A percentile compares a stretch with the other conserved stretches of the same genome.
Conservation (phyloP, 2,113 vertebrate species). For the Conger conger region DNA sequence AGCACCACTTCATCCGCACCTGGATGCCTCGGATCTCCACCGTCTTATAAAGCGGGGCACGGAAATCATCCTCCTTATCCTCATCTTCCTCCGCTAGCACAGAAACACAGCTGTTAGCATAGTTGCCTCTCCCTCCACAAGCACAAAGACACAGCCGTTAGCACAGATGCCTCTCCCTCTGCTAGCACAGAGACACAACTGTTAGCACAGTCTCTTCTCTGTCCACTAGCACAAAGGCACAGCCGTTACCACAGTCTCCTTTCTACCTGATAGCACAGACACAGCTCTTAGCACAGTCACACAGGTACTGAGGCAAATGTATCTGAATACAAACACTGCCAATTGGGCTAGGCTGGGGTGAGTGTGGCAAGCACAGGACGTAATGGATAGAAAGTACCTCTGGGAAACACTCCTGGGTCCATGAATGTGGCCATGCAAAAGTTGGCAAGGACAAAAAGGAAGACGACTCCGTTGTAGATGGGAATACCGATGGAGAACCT, state of each 20-base stretch:
- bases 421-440: slow-evolving; percentile 99
- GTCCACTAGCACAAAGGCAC: slow-evolving; percentile 6
- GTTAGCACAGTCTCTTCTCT: not conserved
- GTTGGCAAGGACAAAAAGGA: slow-evolving; percentile 95
- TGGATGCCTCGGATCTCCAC: slow-evolving; percentile 96
- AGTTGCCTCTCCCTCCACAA: not conserved
- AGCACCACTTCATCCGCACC: slow-evolving; percentile 98
- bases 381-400: slow-evolving; percentile 74
- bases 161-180: slow-evolving; percentile 82
- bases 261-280: too few relatives aligned
- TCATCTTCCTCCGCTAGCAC: slow-evolving; percentile 90
- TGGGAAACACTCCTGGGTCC: slow-evolving; percentile 95
- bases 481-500: slow-evolving; percentile 82
- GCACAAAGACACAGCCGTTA: not conserved
- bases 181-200: slow-evolving; percentile 61
- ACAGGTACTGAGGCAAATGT: too few relatives aligned
- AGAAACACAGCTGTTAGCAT: slow-evolving; percentile 20
- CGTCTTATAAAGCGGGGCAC: slow-evolving; percentile 94
- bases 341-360: too few relatives aligned
- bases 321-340: too few relatives aligned
- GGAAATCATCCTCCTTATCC: slow-evolving; percentile 98
- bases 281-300: too few relatives aligned
- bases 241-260: not conserved
- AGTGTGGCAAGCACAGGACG: not conserved
- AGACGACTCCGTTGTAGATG: slow-evolving; percentile 85